These are phyloP conservation scores for Esox niger DNA, from an alignment of 2,113 vertebrate species.

Conservation along the genomic window DNA sequence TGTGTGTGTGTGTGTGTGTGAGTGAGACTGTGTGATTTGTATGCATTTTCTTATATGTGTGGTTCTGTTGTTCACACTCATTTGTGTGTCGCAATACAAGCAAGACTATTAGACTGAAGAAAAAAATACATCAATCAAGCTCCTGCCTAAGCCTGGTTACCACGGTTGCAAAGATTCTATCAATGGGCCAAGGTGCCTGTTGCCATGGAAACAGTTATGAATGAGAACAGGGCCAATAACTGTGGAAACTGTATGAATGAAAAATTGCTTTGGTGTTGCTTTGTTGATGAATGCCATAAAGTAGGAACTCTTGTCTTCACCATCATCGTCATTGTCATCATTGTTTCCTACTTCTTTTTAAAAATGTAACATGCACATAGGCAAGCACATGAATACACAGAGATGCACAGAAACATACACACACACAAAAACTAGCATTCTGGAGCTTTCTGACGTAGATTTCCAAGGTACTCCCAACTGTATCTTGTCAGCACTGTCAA, in stretches of 20 bases:
- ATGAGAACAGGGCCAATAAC: conserved; percentile 85
- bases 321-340: conserved; percentile 9
- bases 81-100: neutral
- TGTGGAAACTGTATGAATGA: conserved; percentile 84
- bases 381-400: no score
- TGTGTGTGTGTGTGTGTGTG: neutral
- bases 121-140: conserved; percentile 63
- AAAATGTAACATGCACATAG: no score
- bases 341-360: no score
- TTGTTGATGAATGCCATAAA: conserved; percentile 63
- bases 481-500: conserved; percentile 19
- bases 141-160: conserved; percentile 66
- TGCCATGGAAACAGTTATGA: conserved; percentile 88
- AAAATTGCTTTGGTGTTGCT: conserved; percentile 76
- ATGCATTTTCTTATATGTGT: neutral
- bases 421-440: no score
- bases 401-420: no score
- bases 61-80: neutral
- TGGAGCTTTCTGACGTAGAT: neutral
- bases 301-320: conserved; percentile 27
- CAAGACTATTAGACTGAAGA: neutral
- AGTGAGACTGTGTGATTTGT: conserved; percentile 6
- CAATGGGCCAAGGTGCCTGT: conserved; percentile 83
- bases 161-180: conserved; percentile 78
- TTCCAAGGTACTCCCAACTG: no score